Base-by-base conservation (phyloP, 2,797 vertebrate species). In the Microctenopoma lineatum region DNA sequence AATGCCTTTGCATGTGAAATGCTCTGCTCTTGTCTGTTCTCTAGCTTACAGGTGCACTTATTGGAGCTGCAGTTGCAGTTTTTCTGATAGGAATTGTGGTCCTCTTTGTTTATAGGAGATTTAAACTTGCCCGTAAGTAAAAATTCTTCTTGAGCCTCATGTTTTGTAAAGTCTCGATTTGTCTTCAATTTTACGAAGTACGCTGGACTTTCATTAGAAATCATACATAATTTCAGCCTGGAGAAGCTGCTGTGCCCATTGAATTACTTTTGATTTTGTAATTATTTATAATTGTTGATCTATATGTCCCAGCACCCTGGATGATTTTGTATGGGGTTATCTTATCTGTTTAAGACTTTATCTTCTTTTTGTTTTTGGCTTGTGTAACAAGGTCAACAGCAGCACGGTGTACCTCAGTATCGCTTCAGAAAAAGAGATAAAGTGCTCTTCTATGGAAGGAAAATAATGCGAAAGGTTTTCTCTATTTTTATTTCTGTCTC, bases 401-500 rank as follows among this genome's bases (percentile, higher is more conserved):
- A 89, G 79, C 75, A 85, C 0, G 94, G 94, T 0, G 91, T 91
- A 6, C 96, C 96, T 60, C 95, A 96, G 2, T 99, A 99, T 87
- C 93, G 97, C 21, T 98, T 98, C 83, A 90, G 93, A 76, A 98
- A 98, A 87, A 94, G 96, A 55, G 95, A 98, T 91, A 98, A 97
- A 90, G 93, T 97, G 74, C 94, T 99, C 83, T 98, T 99, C 86
- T 99, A 98, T 0, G 97, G 97, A 46, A 92, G 97, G 66, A 99
- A 98, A 93, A 97, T 98, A 81, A 98, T 98, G 94, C 93, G 97
- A 66, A 98, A 98, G 96, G 97, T 98, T 70, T 39, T 29, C n/a
- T 62, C 5, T 21, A 4, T 62, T 60, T 57, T 3, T 15, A 2
- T 41, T 50, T 76, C 29, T 36, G 7, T 66, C 39, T 38, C 15